phyloP scores from a whole-genome alignment of 2,113 vertebrate genomes.

The Columbina picui region DNA sequence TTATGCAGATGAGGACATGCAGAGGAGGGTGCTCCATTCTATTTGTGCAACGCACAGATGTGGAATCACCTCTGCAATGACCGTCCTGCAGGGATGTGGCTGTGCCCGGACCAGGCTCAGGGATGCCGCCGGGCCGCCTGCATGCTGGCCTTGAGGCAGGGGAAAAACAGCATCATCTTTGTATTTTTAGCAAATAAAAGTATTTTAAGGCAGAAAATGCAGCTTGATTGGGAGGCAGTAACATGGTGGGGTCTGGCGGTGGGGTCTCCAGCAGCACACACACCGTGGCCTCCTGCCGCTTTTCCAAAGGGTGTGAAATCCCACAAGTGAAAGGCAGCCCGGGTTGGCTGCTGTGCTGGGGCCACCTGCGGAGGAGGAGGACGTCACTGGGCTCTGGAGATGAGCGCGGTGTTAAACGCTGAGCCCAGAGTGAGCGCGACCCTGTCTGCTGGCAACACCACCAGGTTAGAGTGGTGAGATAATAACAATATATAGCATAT shows the following conservation, averaged over 20 bases:
- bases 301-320: not conserved
- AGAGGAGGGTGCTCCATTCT: rapidly evolving
- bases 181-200: not conserved
- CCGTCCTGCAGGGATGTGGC: not conserved
- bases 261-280: not conserved
- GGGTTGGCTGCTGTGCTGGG: not conserved
- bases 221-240: not conserved
- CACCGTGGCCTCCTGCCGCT: not conserved
- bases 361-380: slow-evolving; percentile 9
- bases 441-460: not conserved
- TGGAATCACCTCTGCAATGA: not conserved
- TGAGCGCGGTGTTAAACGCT: not conserved
- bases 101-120: not conserved
- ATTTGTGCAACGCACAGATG: rapidly evolving
- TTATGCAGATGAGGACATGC: rapidly evolving
- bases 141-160: not conserved
- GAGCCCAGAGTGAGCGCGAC: not conserved
- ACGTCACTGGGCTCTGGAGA: not conserved
- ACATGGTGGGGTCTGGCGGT: not conserved
- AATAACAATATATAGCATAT: not conserved
- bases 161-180: rapidly evolving
- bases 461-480: not conserved
- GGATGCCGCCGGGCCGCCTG: not conserved
- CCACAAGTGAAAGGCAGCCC: not conserved
- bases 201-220: not conserved